phyloP scores from a whole-genome alignment of 1,140 invertebrate species.

The Drosophila parabipectinata region DNA sequence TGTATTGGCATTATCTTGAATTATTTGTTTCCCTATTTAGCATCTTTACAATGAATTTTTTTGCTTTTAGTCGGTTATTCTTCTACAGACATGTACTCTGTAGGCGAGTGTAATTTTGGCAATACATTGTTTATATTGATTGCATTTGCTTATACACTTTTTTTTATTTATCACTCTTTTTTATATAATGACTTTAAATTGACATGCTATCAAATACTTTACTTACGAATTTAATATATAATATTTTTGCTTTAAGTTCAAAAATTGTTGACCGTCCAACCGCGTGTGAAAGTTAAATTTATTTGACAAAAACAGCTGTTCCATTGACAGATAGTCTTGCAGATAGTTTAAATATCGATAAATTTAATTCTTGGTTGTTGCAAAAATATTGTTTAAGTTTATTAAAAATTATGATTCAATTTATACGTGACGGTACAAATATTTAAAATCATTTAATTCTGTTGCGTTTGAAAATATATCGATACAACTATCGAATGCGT shows the following conservation, averaged over 20 bases:
- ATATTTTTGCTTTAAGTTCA: not conserved
- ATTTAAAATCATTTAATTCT: too few species aligned
- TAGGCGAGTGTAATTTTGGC: conserved; percentile 30
- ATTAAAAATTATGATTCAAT: too few species aligned
- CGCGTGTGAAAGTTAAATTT: conserved; percentile 8
- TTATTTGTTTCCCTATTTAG: too few species aligned
- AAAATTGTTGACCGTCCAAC: conserved; percentile 6
- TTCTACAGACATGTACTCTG: conserved; percentile 1
- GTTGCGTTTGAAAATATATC: too few species aligned
- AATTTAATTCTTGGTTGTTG: too few species aligned
- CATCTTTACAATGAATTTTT: not conserved
- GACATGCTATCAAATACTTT: not conserved
- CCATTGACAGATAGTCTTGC: not conserved
- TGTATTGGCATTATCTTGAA: not conserved
- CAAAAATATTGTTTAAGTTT: too few species aligned
- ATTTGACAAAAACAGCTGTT: conserved; percentile 8
- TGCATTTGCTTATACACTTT: not conserved
- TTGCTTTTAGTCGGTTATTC: not conserved
- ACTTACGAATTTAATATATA: conserved; percentile 2
- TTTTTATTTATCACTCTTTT: not conserved
- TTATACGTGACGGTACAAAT: too few species aligned
- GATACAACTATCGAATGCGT: too few species aligned
- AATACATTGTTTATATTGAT: conserved; percentile 23
- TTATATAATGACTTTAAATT: not conserved
- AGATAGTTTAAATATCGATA: not conserved